A percentile compares a stretch with the other conserved stretches of the same genome.
These are phyloP conservation scores for Stenoptilia bipunctidactyla DNA, from an alignment of 2,888 invertebrate species.

Conservation along the genomic window DNA sequence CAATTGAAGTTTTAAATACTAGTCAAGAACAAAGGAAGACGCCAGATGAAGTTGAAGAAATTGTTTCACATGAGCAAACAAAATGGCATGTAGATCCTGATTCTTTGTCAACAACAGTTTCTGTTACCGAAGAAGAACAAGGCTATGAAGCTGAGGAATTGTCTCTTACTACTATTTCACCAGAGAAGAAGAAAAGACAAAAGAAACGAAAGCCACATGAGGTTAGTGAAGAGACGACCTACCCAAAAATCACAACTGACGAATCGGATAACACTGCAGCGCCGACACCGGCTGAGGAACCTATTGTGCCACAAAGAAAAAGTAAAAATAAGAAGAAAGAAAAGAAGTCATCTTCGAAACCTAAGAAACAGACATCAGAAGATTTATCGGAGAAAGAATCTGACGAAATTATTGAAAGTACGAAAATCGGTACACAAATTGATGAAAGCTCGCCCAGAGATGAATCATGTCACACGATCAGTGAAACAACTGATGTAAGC, in stretches of 20 bases:
- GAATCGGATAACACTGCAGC: slow-evolving; percentile 46
- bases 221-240: slow-evolving; percentile 50
- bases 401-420: slow-evolving; percentile 43
- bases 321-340: slow-evolving; percentile 60
- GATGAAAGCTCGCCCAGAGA: slow-evolving; percentile 65
- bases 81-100: slow-evolving; percentile 28
- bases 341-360: slow-evolving; percentile 51
- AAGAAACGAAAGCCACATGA: slow-evolving; percentile 47
- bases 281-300: slow-evolving; percentile 35
- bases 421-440: slow-evolving; percentile 57
- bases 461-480: slow-evolving; percentile 72
- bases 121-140: slow-evolving; percentile 61
- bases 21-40: slow-evolving; percentile 38
- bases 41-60: slow-evolving; percentile 17
- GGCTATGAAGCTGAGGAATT: slow-evolving; percentile 83
- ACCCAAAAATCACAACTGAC: slow-evolving; percentile 46
- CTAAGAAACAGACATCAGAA: slow-evolving; percentile 21
- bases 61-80: slow-evolving; percentile 1
- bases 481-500: slow-evolving; percentile 68
- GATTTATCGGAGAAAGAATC: slow-evolving; percentile 17
- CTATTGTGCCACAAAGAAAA: slow-evolving; percentile 29
- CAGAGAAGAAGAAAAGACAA: slow-evolving; percentile 63
- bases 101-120: slow-evolving; percentile 55
- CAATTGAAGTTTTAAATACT: slow-evolving; percentile 23
- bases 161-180: slow-evolving; percentile 45